Percentiles rank a stretch among this genome's conserved stretches.
Conservation (phyloP, 2,797 vertebrate species). For the Squalus acanthias region DNA sequence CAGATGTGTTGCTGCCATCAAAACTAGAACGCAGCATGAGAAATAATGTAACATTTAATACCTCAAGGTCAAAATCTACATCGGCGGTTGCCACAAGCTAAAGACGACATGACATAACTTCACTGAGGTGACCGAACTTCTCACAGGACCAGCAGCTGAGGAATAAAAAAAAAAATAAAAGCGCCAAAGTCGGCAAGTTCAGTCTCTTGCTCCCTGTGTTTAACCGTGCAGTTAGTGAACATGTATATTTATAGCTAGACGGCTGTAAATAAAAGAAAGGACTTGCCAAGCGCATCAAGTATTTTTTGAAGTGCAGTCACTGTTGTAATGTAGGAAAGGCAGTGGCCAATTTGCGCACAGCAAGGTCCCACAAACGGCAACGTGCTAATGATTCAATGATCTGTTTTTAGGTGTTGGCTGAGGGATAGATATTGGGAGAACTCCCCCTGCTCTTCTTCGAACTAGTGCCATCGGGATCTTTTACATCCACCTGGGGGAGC, state of each 20-base stretch:
- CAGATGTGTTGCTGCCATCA: not conserved
- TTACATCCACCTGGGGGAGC: too few relatives aligned
- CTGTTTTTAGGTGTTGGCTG: not conserved
- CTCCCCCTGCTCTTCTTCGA: not conserved
- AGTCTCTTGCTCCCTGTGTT: not conserved
- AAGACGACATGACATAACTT: not conserved
- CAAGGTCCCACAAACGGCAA: not conserved
- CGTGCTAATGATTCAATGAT: not conserved
- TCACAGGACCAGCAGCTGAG: not conserved
- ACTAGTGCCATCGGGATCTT: too few relatives aligned
- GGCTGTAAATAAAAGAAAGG: not conserved
- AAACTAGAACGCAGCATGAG: not conserved
- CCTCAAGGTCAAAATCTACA: conserved; percentile 17
- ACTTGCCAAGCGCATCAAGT: not conserved
- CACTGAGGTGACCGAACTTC: not conserved
- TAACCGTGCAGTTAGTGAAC: not conserved
- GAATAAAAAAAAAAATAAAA: not conserved
- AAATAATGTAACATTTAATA: not conserved
- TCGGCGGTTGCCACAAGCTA: not conserved
- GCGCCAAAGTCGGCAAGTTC: not conserved
- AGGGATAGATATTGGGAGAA: not conserved
- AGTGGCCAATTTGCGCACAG: not conserved
- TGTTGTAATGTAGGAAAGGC: not conserved
- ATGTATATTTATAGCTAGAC: not conserved
- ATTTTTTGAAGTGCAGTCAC: not conserved